Evolutionary conservation across 1,140 invertebrate genomes (phyloP).

Genomic region (Camponotus floridanus): DNA sequence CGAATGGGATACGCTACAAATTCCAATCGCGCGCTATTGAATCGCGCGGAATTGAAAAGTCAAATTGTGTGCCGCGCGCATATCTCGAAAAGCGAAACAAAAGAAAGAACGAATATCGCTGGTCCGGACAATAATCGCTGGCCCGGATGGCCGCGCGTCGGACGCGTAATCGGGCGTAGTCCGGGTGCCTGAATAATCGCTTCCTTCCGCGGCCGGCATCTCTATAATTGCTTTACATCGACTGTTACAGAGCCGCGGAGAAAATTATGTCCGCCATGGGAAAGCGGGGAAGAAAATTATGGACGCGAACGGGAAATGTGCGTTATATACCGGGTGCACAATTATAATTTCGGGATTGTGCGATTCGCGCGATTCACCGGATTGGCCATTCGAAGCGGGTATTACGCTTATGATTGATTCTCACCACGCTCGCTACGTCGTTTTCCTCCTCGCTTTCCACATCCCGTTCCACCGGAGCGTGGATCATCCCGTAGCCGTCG

Average conservation of each 20-base stretch:
- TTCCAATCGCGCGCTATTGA: not conserved
- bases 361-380: not conserved
- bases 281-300: conserved; percentile 59
- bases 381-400: conserved; percentile 2
- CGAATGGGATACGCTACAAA: not conserved
- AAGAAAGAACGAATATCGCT: not conserved
- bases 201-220: conserved; percentile 50
- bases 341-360: conserved; percentile 55
- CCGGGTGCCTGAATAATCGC: conserved; percentile 33
- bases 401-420: conserved; percentile 66
- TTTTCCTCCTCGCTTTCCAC: conserved; percentile 4
- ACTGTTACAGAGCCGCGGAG: conserved; percentile 21
- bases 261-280: conserved; percentile 41
- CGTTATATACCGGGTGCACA: conserved; percentile 39
- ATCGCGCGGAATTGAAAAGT: conserved; percentile 7
- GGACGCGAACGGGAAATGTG: conserved; percentile 22
- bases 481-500: not conserved
- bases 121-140: conserved; percentile 22
- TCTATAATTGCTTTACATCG: conserved; percentile 53
- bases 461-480: not conserved
- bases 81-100: not conserved
- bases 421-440: not conserved
- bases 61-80: not conserved
- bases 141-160: conserved; percentile 12
- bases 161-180: conserved; percentile 11